These are phyloP conservation scores for Tiaroga cobitis DNA, from an alignment of 2,797 vertebrate species.

Conservation along the genomic window DNA sequence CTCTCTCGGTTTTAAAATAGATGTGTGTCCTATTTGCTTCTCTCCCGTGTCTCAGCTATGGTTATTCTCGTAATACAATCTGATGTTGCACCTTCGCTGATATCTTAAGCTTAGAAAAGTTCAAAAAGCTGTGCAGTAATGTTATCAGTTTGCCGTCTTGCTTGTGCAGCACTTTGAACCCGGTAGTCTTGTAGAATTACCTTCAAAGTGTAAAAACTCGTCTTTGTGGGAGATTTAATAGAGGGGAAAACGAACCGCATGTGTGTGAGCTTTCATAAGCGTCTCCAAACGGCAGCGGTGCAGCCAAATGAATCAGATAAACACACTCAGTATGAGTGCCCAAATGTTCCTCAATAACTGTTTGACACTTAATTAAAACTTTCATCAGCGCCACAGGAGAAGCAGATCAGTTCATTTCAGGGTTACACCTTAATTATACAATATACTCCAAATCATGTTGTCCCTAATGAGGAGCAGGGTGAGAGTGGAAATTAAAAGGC, in stretches of 20 bases:
- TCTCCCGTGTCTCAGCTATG: slow-evolving; percentile 35
- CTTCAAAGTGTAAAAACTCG: slow-evolving; percentile 12
- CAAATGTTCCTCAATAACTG: slow-evolving; percentile 64
- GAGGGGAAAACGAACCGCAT: background rate
- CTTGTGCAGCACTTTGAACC: slow-evolving; percentile 16
- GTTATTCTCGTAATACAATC: slow-evolving; percentile 36
- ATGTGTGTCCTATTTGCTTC: slow-evolving; percentile 41
- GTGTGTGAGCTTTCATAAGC: slow-evolving; percentile 48
- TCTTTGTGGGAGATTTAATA: slow-evolving; percentile 26
- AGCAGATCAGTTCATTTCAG: slow-evolving; percentile 67
- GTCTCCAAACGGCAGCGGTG: slow-evolving; percentile 54
- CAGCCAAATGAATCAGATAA: slow-evolving; percentile 69
- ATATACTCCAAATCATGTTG: slow-evolving; percentile 64
- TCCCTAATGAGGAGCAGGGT: slow-evolving; percentile 62
- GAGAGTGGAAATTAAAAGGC: slow-evolving; percentile 60
- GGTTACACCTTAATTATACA: slow-evolving; percentile 68
- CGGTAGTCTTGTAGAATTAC: slow-evolving; percentile 1
- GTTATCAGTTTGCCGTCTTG: slow-evolving; percentile 26
- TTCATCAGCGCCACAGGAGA: slow-evolving; percentile 75
- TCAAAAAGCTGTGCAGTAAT: background rate
- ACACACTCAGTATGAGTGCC: slow-evolving; percentile 67
- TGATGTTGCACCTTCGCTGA: slow-evolving; percentile 26
- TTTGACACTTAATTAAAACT: slow-evolving; percentile 80
- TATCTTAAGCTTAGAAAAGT: slow-evolving; percentile 5
- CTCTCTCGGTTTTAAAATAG: slow-evolving; percentile 43